Evolutionary conservation across 2,113 vertebrate species (phyloP).

Genomic region (Lycocorax pyrrhopterus): DNA sequence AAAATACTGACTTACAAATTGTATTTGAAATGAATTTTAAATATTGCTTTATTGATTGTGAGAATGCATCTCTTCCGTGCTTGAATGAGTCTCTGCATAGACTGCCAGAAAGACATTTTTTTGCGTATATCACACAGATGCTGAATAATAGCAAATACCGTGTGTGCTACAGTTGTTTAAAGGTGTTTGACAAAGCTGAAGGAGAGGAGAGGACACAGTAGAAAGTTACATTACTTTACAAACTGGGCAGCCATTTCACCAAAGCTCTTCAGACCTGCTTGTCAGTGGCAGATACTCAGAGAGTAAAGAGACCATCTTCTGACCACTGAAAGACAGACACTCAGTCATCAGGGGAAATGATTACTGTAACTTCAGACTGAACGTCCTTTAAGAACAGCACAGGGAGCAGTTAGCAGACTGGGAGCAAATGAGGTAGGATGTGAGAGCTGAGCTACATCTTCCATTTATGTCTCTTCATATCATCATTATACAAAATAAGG

Average conservation of each 20-base stretch:
- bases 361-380: not conserved
- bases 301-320: not conserved
- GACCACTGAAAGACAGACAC: not conserved
- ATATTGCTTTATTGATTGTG: not conserved
- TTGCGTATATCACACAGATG: not conserved
- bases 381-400: not conserved
- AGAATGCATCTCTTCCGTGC: not conserved
- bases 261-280: not conserved
- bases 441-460: not conserved
- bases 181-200: not conserved
- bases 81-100: not conserved
- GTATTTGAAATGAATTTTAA: not conserved
- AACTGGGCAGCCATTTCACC: not conserved
- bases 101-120: not conserved
- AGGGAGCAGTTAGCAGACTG: not conserved
- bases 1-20: not conserved
- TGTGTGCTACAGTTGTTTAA: not conserved
- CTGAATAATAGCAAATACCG: not conserved
- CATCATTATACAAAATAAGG: not conserved
- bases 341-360: not conserved
- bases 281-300: not conserved
- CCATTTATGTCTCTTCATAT: not conserved
- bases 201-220: not conserved
- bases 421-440: not conserved
- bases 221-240: not conserved